Percentiles rank a stretch among this genome's conserved stretches.
Evolutionary conservation across 1,140 invertebrate species (phyloP).

Genomic region (Sycobia sp.): DNA sequence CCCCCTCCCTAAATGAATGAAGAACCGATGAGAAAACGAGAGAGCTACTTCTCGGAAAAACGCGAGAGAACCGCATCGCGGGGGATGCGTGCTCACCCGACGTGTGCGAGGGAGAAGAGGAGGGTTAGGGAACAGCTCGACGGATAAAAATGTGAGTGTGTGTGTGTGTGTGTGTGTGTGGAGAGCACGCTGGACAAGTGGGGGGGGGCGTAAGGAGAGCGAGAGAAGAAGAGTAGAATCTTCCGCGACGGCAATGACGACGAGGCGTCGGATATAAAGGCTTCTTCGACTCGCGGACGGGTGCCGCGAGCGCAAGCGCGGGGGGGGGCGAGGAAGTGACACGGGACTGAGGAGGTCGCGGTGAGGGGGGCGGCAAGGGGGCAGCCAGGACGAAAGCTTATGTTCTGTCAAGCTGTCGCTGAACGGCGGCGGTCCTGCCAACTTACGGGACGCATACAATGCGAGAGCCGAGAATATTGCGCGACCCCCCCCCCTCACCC

Average conservation of each 20-base stretch:
- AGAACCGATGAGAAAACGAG: no score
- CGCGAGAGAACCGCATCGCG: no score
- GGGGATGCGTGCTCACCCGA: no score
- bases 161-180: no score
- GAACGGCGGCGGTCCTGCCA: conserved; percentile 54
- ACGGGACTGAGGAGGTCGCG: conserved; percentile 19
- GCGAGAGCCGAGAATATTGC: conserved; percentile 57
- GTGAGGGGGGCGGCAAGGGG: conserved; percentile 11
- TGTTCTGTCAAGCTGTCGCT: conserved; percentile 61
- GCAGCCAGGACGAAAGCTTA: conserved; percentile 47
- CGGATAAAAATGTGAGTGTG: no score
- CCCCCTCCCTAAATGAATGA: no score
- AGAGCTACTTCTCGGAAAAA: no score
- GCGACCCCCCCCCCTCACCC: conserved; percentile 21
- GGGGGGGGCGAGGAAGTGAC: conserved; percentile 17
- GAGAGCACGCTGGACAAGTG: no score
- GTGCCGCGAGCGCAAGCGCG: not conserved
- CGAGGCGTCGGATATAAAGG: conserved; percentile 24
- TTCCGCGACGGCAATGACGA: conserved; percentile 20
- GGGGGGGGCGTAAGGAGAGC: not conserved
- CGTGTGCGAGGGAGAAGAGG: no score
- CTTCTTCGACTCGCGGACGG: conserved; percentile 1
- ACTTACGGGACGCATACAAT: conserved; percentile 59
- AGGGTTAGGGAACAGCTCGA: not conserved
- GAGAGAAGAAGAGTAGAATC: not conserved